phyloP scores from a whole-genome alignment of 2,113 vertebrate genomes.

The Pungitius pungitius region DNA sequence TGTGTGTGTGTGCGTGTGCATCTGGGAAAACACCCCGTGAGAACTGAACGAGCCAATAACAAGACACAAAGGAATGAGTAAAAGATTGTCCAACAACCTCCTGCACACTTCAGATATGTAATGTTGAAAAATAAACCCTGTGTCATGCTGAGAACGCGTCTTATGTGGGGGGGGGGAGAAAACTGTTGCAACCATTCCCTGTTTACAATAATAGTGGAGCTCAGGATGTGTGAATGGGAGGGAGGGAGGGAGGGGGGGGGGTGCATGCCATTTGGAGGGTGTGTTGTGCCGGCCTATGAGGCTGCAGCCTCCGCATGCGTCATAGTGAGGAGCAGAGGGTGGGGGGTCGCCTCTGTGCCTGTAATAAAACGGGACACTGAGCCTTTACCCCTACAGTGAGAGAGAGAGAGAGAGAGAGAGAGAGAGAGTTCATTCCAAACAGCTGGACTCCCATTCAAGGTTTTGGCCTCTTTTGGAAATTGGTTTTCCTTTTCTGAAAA shows the following conservation, averaged over 20 bases:
- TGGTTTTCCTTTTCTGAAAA: not conserved
- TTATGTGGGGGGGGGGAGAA: not conserved
- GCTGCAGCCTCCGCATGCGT: conserved; percentile 18
- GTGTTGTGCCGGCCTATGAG: conserved; percentile 52
- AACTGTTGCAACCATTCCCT: not conserved
- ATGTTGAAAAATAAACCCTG: conserved; percentile 11
- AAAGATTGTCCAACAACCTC: not conserved
- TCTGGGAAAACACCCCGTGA: not conserved
- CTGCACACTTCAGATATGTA: conserved; percentile 10
- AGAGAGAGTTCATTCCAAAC: no score
- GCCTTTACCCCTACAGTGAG: not conserved
- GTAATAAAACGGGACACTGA: conserved; percentile 42
- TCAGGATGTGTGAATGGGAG: not conserved
- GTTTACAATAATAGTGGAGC: not conserved
- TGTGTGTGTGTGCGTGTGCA: not conserved
- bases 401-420: no score
- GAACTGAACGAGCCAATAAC: conserved; percentile 1
- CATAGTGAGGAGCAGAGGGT: not conserved
- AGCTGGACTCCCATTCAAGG: not conserved
- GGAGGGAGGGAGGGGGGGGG: not conserved
- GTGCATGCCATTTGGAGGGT: conserved; percentile 37
- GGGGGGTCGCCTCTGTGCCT: not conserved
- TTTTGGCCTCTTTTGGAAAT: conserved; percentile 31
- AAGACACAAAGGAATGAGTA: no score
- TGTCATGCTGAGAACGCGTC: not conserved